phyloP scores from a whole-genome alignment of 2,888 invertebrate species.

The Parnassius mnemosyne region DNA sequence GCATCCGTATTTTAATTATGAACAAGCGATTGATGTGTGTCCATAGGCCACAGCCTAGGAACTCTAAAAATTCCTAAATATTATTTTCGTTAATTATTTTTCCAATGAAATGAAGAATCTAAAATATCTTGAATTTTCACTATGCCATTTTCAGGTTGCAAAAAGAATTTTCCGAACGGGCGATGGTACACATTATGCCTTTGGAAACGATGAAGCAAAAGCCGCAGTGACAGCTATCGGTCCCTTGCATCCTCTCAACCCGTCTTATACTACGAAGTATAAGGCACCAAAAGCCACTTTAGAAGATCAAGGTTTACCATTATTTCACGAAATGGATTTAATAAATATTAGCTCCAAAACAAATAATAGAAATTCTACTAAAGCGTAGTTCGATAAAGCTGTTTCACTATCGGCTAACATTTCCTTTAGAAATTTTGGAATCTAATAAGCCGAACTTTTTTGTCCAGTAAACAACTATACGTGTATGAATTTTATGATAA shows the following conservation, averaged over 20 bases:
- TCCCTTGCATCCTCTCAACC: conserved; percentile 65
- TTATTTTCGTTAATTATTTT: too few relatives aligned
- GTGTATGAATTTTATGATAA: too few relatives aligned
- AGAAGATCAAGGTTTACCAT: conserved; percentile 55
- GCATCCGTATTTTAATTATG: too few relatives aligned
- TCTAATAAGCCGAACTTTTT: too few relatives aligned
- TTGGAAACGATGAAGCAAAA: conserved; percentile 62
- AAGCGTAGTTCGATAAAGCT: background rate
- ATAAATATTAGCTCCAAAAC: conserved; percentile 34
- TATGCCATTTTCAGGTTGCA: conserved; percentile 54
- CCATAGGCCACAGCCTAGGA: too few relatives aligned
- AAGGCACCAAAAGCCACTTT: conserved; percentile 49
- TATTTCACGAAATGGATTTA: conserved; percentile 59
- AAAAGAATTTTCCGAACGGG: conserved; percentile 82
- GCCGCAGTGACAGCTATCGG: conserved; percentile 54
- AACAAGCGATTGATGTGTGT: too few relatives aligned
- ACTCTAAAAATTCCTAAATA: too few relatives aligned
- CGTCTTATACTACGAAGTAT: conserved; percentile 54
- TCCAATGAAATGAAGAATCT: too few relatives aligned
- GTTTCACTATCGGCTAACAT: too few relatives aligned
- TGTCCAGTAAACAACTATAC: too few relatives aligned
- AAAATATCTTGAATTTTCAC: too few relatives aligned
- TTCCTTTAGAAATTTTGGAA: too few relatives aligned
- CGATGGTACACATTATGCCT: conserved; percentile 82
- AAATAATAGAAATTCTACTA: conserved; percentile 1